Conservation (phyloP, 2,888 invertebrate species). For the Odontothrips loti region DNA sequence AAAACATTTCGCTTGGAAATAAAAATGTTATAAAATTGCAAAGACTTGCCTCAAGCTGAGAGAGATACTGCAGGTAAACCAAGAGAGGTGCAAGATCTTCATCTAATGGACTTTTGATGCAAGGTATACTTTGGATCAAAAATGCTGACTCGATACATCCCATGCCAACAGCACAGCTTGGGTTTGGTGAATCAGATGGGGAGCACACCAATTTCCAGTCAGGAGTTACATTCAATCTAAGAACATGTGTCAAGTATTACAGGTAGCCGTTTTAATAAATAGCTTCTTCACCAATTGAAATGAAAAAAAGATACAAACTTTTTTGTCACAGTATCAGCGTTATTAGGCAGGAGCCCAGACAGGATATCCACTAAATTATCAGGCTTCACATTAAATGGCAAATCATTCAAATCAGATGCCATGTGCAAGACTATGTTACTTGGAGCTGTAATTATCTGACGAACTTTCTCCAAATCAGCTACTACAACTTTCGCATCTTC, state of each 20-base stretch:
- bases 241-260: conserved; percentile 30
- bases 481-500: conserved; percentile 50
- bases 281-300: conserved; percentile 25
- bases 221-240: conserved; percentile 48
- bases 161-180: conserved; percentile 69
- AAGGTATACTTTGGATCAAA: conserved; percentile 62
- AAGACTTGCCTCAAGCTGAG: conserved; percentile 68
- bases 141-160: conserved; percentile 78
- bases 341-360: conserved; percentile 48
- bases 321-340: conserved; percentile 42
- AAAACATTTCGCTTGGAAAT: not conserved
- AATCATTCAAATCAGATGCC: conserved; percentile 63
- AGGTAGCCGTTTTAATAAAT: not conserved
- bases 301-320: conserved; percentile 40
- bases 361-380: conserved; percentile 53
- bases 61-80: conserved; percentile 80
- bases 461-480: conserved; percentile 56
- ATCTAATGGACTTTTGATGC: conserved; percentile 59
- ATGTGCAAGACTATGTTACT: conserved; percentile 66
- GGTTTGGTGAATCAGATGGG: conserved; percentile 45
- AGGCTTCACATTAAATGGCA: conserved; percentile 48
- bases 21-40: not conserved
- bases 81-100: conserved; percentile 67
- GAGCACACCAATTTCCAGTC: conserved; percentile 49
- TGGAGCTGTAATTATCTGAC: conserved; percentile 56